phyloP scores from a whole-genome alignment of 1,140 invertebrate genomes.

The Gonatopus flavifemur region DNA sequence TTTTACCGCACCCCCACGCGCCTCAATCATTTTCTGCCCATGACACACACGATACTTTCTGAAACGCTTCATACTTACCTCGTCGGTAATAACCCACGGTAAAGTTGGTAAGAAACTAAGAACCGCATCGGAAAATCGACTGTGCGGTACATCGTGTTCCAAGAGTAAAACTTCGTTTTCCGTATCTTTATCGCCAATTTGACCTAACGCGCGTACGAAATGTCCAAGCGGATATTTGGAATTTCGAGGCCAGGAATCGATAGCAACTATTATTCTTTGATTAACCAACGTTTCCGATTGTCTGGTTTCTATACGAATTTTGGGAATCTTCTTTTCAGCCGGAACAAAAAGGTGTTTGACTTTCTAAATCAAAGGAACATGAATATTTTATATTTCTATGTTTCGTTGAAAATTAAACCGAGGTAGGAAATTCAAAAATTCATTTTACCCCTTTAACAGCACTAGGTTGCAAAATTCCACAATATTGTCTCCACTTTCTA shows the following conservation, averaged over 20 bases:
- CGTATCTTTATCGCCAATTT: conserved; percentile 82
- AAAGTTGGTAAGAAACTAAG: conserved; percentile 87
- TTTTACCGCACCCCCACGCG: no score
- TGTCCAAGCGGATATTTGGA: conserved; percentile 82
- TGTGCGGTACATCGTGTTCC: conserved; percentile 97
- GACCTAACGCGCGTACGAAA: conserved; percentile 83
- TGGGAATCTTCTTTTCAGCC: conserved; percentile 86
- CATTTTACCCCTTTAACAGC: conserved; percentile 69
- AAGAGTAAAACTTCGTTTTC: conserved; percentile 95
- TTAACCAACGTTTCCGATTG: conserved; percentile 78
- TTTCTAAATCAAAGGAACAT: conserved; percentile 53
- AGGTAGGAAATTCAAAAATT: not conserved
- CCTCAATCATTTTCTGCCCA: no score
- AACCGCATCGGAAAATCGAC: conserved; percentile 91
- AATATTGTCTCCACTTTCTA: conserved; percentile 95
- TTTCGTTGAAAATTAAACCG: not conserved
- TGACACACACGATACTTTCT: no score
- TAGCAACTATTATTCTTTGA: conserved; percentile 89
- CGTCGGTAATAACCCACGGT: conserved; percentile 86
- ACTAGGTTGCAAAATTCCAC: conserved; percentile 88
- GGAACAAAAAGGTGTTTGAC: conserved; percentile 85
- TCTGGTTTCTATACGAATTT: conserved; percentile 88
- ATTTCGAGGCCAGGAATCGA: conserved; percentile 89
- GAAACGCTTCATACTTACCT: conserved; percentile 66
- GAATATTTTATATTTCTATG: not conserved